Evolutionary conservation across 2,797 vertebrate species (phyloP), one percentile per base, ranked within the genome.

Genomic region (Galaxias olidus): DNA sequence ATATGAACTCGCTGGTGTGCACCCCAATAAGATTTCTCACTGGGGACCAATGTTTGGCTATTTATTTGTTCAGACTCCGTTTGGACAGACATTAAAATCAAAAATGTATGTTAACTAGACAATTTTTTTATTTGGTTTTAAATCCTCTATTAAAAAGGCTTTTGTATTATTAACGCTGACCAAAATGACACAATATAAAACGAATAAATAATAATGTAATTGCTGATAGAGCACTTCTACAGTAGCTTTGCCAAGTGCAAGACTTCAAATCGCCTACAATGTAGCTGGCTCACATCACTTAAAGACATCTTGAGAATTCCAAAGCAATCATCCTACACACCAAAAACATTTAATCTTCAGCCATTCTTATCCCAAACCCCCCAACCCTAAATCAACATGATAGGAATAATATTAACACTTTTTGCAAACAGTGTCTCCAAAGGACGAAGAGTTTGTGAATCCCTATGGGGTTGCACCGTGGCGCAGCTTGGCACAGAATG

Each of bases 401-500:
- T 61, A 72, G 61, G 56, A 75, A 80, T 64, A 66, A 64, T 68
- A 68, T 80, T 60, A 81, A 81, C 69, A 64, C 69, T 79, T 81
- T 80, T 60, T 81, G 69, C 73, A 69, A 77, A 80, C 54, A 73
- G 68, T 53, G 72, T 61, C 47, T 59, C 59, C 64, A 61, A 62
- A 52, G 43, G 20, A 61, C 66, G 14, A 73, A 69, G 68, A 47
- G 53, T 65, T 30, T 68, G 66, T 65, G 73, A 61, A 66, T 61
- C 43, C 65, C 70, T 45, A 20, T 20, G 58, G 63, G 76, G 67
- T 75, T 40, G 72, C 69, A 69, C 63, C 74, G 30, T 13, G 17
- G 72, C 72, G 80, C 79, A 78, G 88, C 82, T 84, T 89, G 88
- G 89, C 84, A 91, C 84, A 9, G 46, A 66, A 68, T 69, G 74